phyloP scores from a whole-genome alignment of 2,113 vertebrate genomes.

The Ginglymostoma cirratum region DNA sequence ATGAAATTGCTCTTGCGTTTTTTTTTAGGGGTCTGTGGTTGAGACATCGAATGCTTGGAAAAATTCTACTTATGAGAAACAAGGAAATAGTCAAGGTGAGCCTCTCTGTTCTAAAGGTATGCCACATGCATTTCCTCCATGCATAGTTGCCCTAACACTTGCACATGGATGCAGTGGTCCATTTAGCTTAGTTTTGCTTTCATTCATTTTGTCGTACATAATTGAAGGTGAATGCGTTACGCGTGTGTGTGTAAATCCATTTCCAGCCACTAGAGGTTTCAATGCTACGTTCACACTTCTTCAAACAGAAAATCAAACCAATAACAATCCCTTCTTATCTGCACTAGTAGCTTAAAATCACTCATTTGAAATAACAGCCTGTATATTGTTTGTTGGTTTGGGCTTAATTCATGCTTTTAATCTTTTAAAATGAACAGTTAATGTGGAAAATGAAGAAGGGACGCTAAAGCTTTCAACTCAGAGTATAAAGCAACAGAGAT shows the following conservation, averaged over 20 bases:
- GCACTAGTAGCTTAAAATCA: neutral
- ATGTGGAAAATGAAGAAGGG: constrained; percentile 10
- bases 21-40: neutral
- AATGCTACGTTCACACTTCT: neutral
- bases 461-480: constrained; percentile 5
- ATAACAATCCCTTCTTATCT: neutral
- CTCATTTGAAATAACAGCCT: neutral
- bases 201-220: neutral
- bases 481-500: neutral
- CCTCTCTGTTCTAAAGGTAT: too few species aligned
- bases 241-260: neutral
- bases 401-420: neutral
- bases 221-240: neutral
- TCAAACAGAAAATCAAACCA: neutral
- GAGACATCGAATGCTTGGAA: neutral
- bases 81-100: constrained; percentile 2
- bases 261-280: neutral
- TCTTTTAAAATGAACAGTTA: constrained; percentile 9
- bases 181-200: neutral
- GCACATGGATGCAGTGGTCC: neutral
- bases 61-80: constrained; percentile 4
- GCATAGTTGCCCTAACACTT: neutral
- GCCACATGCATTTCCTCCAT: neutral
- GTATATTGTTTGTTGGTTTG: neutral
- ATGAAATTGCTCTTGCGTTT: neutral